These are phyloP conservation scores for Heliconius nattereri DNA, from an alignment of 1,140 invertebrate genomes.

Conservation along the genomic window DNA sequence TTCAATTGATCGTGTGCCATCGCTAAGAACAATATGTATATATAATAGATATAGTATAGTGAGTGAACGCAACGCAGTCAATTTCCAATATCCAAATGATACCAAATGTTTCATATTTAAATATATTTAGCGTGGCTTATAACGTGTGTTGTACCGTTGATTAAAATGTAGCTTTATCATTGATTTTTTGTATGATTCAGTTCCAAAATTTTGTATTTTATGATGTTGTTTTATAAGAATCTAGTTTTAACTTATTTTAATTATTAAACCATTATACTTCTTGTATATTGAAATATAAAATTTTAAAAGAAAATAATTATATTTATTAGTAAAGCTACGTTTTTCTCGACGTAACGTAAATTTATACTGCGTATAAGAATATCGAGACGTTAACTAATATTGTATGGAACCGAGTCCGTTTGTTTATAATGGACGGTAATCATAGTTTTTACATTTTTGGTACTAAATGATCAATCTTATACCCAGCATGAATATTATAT, in stretches of 20 bases:
- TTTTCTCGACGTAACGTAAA: background rate
- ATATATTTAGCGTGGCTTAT: constrained; percentile 20
- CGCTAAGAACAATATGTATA: constrained; percentile 50
- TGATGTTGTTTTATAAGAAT: background rate
- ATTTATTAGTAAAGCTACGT: constrained; percentile 15
- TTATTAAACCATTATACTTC: background rate
- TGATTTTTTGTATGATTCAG: background rate
- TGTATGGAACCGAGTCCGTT: background rate
- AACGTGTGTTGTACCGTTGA: background rate
- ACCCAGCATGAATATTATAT: constrained; percentile 31
- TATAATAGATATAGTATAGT: constrained; percentile 21
- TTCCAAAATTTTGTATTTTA: background rate
- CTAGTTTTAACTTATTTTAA: background rate
- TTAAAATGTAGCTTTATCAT: constrained; percentile 12
- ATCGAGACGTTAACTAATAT: background rate
- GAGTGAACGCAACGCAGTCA: constrained; percentile 39
- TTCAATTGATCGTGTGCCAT: constrained; percentile 61
- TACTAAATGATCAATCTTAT: constrained; percentile 28
- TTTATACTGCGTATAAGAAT: constrained; percentile 26
- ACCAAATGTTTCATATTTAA: constrained; percentile 38
- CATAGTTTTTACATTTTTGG: constrained; percentile 14
- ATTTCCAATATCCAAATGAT: constrained; percentile 36
- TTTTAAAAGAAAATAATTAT: background rate
- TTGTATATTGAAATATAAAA: background rate
- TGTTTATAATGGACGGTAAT: constrained; percentile 14